phyloP scores from a whole-genome alignment of 2,888 invertebrate species.

The Drosophila eohydei region DNA sequence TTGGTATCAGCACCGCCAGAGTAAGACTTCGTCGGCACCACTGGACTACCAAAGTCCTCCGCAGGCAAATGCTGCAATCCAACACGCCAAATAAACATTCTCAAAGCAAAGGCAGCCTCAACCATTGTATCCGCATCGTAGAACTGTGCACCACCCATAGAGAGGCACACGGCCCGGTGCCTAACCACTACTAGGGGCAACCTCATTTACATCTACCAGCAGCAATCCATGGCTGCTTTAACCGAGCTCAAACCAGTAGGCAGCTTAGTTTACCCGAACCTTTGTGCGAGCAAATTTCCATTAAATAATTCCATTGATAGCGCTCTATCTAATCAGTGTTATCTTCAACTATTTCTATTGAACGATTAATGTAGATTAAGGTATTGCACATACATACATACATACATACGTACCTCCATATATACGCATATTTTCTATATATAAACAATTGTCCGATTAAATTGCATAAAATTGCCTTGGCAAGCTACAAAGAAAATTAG shows the following conservation, averaged over 20 bases:
- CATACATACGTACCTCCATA: not conserved
- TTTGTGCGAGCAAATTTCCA: not conserved
- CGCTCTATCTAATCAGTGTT: not conserved
- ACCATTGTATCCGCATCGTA: not conserved
- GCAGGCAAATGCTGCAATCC: slow-evolving; percentile 16
- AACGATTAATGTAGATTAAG: not conserved
- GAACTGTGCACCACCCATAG: not conserved
- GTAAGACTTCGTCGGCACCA: slow-evolving; percentile 31
- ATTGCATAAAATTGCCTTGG: not conserved
- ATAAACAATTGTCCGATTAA: not conserved
- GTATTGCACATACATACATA: not conserved
- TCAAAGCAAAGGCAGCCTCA: not conserved
- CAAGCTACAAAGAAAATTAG: too few relatives aligned
- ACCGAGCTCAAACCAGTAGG: slow-evolving; percentile 40
- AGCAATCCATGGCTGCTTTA: too few relatives aligned
- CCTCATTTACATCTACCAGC: too few relatives aligned
- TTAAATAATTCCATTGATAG: not conserved
- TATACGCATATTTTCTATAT: not conserved
- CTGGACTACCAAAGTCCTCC: slow-evolving; percentile 6
- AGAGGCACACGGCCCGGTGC: too few relatives aligned
- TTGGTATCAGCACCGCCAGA: slow-evolving; percentile 22
- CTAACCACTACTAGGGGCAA: too few relatives aligned
- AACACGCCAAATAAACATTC: slow-evolving; percentile 5
- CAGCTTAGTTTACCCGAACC: slow-evolving; percentile 43
- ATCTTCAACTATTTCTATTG: not conserved